phyloP scores from a whole-genome alignment of 2,888 invertebrate species.

The Drosophila yooni region DNA sequence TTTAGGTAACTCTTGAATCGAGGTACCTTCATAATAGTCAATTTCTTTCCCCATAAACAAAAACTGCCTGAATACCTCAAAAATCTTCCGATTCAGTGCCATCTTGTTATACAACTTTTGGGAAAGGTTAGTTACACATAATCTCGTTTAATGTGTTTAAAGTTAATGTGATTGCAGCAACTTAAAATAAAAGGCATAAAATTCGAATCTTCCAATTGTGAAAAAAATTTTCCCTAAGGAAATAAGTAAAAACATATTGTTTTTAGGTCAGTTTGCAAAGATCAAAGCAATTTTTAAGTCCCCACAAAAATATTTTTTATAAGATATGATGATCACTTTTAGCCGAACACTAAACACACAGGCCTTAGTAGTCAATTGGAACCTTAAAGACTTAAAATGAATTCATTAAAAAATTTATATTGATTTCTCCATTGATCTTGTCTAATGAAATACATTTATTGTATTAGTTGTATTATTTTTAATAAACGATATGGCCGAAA shows the following conservation, averaged over 20 bases:
- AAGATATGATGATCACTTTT: slow-evolving; percentile 11
- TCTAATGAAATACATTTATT: slow-evolving; percentile 1
- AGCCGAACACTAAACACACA: slow-evolving; percentile 16
- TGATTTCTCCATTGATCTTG: slow-evolving; percentile 6
- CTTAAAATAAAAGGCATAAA: neutral
- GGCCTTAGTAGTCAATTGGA: slow-evolving; percentile 42
- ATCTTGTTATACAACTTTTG: slow-evolving; percentile 19
- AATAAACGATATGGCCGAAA: slow-evolving; percentile 24
- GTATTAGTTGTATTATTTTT: slow-evolving; percentile 10
- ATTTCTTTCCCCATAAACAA: slow-evolving; percentile 4
- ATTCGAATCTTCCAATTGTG: slow-evolving; percentile 23
- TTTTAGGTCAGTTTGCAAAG: slow-evolving; percentile 6
- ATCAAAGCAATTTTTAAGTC: slow-evolving; percentile 6
- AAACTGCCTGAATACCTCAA: slow-evolving; percentile 12
- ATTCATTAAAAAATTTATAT: slow-evolving; percentile 6
- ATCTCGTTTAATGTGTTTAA: neutral
- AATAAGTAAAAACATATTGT: slow-evolving; percentile 10
- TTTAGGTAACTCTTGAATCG: neutral
- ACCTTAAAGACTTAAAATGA: slow-evolving; percentile 28
- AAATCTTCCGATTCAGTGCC: slow-evolving; percentile 47
- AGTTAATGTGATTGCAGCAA: neutral
- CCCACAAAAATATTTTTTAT: neutral
- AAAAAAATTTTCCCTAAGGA: neutral
- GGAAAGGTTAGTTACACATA: neutral
- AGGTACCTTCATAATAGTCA: neutral